These are phyloP conservation scores for Mythimna ferrago DNA, from an alignment of 2,888 invertebrate genomes.

Conservation along the genomic window DNA sequence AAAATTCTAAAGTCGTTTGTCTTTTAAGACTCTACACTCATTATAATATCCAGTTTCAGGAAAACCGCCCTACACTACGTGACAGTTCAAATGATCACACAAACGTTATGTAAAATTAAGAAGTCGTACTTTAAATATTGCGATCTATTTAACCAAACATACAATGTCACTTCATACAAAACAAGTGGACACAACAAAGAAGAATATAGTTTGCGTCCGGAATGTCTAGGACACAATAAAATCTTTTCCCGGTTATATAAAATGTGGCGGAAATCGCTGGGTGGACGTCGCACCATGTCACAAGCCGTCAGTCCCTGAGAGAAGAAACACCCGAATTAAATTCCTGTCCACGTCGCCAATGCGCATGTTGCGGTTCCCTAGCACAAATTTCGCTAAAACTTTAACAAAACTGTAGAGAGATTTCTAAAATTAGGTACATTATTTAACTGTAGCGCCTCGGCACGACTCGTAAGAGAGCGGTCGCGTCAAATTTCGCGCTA, in stretches of 20 bases:
- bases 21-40: neutral
- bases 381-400: slow-evolving; percentile 76
- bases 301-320: slow-evolving; percentile 80
- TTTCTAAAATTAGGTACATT: slow-evolving; percentile 76
- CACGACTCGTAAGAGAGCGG: slow-evolving; percentile 47
- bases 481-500: slow-evolving; percentile 75
- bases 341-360: slow-evolving; percentile 80
- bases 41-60: neutral
- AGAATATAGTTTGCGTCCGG: slow-evolving; percentile 51
- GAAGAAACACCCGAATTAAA: slow-evolving; percentile 87
- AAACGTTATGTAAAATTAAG: neutral
- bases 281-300: slow-evolving; percentile 80
- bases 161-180: slow-evolving; percentile 17
- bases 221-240: slow-evolving; percentile 74
- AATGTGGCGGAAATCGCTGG: slow-evolving; percentile 79
- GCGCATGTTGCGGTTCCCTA: slow-evolving; percentile 68
- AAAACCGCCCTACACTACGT: neutral
- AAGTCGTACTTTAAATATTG: neutral
- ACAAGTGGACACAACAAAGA: slow-evolving; percentile 30
- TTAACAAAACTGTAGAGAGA: slow-evolving; percentile 72
- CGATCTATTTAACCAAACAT: slow-evolving; percentile 3
- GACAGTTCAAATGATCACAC: slow-evolving; percentile 4
- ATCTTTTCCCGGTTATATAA: slow-evolving; percentile 73
- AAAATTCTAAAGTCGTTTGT: no score
- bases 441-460: slow-evolving; percentile 67